phyloP scores from a whole-genome alignment of 92 coral and sea anemone species.

The Isaurus tuberculatus region DNA sequence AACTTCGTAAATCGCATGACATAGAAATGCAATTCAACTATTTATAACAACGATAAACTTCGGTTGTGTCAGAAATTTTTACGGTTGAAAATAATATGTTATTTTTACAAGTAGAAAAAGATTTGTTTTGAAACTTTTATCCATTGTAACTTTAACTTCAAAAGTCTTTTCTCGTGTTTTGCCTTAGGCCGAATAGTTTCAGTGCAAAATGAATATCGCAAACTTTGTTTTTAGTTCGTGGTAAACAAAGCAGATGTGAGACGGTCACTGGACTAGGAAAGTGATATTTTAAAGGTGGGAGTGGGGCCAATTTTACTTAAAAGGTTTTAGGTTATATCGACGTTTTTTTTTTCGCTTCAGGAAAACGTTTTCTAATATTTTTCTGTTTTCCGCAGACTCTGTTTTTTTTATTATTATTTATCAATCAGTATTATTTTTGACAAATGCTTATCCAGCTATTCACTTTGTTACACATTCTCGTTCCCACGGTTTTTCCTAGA shows the following conservation, averaged over 20 bases:
- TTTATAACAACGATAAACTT: conserved; percentile 23
- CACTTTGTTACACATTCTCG: no score
- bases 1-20: conserved; percentile 12
- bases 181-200: conserved; percentile 6
- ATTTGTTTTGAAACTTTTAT: not conserved
- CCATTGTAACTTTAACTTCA: not conserved
- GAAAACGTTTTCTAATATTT: no score
- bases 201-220: not conserved
- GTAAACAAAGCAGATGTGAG: not conserved
- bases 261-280: not conserved
- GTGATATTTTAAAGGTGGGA: not conserved
- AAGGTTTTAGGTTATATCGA: no score
- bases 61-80: conserved; percentile 1
- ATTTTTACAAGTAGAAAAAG: not conserved
- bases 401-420: no score
- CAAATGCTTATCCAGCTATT: no score
- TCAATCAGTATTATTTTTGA: no score
- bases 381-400: no score
- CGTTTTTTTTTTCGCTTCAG: no score
- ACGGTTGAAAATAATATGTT: conserved; percentile 2
- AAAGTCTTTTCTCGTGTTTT: conserved; percentile 20
- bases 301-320: not conserved
- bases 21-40: conserved; percentile 32
- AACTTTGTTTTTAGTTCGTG: not conserved
- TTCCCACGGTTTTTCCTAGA: no score